Percentiles rank a stretch among this genome's conserved stretches.
phyloP scores from a whole-genome alignment of 2,888 invertebrate genomes.

The Stenichneumon culpator region DNA sequence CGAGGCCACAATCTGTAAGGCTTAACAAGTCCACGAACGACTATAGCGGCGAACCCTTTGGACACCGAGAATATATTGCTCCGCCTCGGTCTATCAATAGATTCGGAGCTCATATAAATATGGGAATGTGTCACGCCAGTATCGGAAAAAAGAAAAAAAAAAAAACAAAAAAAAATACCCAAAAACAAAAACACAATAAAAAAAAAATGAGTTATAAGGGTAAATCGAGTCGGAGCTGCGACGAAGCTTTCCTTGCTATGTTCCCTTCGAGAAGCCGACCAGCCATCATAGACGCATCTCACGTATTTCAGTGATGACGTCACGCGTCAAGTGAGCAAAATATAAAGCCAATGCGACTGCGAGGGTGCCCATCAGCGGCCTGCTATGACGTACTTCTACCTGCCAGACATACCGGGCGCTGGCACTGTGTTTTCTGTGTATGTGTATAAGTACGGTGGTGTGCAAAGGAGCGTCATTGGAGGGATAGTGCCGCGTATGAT shows the following conservation, averaged over 20 bases:
- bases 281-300: constrained; percentile 76
- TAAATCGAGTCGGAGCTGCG: neutral
- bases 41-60: constrained; percentile 59
- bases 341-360: constrained; percentile 79
- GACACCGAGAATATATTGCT: neutral
- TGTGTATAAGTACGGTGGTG: constrained; percentile 3
- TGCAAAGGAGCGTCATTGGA: neutral
- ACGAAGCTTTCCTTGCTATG: constrained; percentile 46
- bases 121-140: neutral
- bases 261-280: constrained; percentile 26
- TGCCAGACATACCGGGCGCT: constrained; percentile 12
- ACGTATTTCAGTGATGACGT: constrained; percentile 85
- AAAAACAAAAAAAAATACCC: no score
- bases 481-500: constrained; percentile 35
- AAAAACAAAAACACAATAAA: neutral
- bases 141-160: neutral
- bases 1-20: constrained; percentile 83
- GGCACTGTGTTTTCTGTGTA: neutral
- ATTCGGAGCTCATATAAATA: neutral
- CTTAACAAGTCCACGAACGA: constrained; percentile 79
- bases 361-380: constrained; percentile 51
- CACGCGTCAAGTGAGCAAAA: constrained; percentile 84
- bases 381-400: constrained; percentile 43
- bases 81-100: neutral
- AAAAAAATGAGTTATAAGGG: neutral